A percentile compares a stretch with the other conserved stretches of the same genome.
These are phyloP conservation scores for Prunella himalayana DNA, from an alignment of 2,113 vertebrate genomes.

Conservation along the genomic window DNA sequence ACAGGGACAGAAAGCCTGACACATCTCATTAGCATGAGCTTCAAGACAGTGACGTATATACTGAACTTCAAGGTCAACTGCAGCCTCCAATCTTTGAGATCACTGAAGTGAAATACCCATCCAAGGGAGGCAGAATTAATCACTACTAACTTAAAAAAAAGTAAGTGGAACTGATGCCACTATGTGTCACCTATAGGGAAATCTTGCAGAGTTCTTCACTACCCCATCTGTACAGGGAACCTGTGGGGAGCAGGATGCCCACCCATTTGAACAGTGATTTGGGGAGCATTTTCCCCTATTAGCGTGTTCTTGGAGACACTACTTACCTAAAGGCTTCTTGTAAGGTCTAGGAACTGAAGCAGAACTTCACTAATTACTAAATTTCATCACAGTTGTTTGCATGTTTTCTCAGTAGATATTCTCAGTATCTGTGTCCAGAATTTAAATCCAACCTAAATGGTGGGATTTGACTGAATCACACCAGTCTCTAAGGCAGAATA, in stretches of 20 bases:
- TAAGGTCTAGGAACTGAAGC: not conserved
- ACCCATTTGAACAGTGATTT: not conserved
- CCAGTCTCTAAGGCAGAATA: not conserved
- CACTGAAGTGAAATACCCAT: not conserved
- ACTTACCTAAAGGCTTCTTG: not conserved
- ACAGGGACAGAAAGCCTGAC: not conserved
- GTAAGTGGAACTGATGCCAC: not conserved
- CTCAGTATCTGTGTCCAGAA: not conserved
- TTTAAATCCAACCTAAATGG: not conserved
- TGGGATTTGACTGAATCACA: not conserved
- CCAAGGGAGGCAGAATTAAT: not conserved
- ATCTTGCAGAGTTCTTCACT: not conserved
- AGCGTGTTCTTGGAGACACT: not conserved
- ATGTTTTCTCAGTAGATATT: not conserved
- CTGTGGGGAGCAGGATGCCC: not conserved
- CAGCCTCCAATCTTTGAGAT: not conserved
- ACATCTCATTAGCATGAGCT: not conserved
- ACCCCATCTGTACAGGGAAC: not conserved
- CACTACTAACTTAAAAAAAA: not conserved
- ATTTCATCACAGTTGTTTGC: not conserved
- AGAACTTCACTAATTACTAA: not conserved
- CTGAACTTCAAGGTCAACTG: slow-evolving; percentile 7
- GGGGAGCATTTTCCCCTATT: not conserved
- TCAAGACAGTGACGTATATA: not conserved
- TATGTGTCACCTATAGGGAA: not conserved